Conservation (phyloP, 2,113 vertebrate genomes). For the Hirundichthys speculiger region DNA sequence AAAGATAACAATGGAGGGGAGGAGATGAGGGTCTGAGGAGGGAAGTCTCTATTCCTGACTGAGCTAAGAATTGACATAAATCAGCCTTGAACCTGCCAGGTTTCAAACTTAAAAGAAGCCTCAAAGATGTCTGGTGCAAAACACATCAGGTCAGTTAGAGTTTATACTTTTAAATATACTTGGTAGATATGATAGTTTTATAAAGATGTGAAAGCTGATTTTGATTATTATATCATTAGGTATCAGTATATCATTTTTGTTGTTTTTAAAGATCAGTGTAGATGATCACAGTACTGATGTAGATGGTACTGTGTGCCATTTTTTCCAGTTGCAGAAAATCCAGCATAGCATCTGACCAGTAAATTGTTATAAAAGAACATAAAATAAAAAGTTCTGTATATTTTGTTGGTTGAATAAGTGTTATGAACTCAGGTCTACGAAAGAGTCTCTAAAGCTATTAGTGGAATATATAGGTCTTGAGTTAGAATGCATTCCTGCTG, state of each 20-base stretch:
- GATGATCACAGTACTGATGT: no score
- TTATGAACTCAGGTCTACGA: slow-evolving; percentile 49
- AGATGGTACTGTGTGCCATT: no score
- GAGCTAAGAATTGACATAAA: slow-evolving; percentile 44
- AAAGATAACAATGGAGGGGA: slow-evolving; percentile 41
- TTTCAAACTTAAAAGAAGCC: slow-evolving; percentile 32
- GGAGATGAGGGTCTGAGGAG: slow-evolving; percentile 40
- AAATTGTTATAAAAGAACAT: slow-evolving; percentile 11
- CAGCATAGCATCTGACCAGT: slow-evolving; percentile 27
- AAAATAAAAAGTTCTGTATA: slow-evolving; percentile 32
- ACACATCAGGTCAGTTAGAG: neutral
- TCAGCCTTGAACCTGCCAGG: slow-evolving; percentile 17
- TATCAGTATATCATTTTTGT: no score
- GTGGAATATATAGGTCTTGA: slow-evolving; percentile 43
- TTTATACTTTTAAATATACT: neutral
- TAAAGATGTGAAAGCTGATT: no score
- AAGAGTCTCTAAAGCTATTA: slow-evolving; percentile 51
- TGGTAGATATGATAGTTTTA: no score
- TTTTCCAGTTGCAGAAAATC: slow-evolving; percentile 38
- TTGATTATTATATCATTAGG: no score
- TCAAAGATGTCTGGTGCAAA: slow-evolving; percentile 26
- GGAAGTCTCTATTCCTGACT: slow-evolving; percentile 33
- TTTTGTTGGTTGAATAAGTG: slow-evolving; percentile 43
- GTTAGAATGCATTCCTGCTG: slow-evolving; percentile 28
- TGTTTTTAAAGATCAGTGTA: no score